phyloP scores from a whole-genome alignment of 2,797 vertebrate genomes.

The Argya squamiceps region DNA sequence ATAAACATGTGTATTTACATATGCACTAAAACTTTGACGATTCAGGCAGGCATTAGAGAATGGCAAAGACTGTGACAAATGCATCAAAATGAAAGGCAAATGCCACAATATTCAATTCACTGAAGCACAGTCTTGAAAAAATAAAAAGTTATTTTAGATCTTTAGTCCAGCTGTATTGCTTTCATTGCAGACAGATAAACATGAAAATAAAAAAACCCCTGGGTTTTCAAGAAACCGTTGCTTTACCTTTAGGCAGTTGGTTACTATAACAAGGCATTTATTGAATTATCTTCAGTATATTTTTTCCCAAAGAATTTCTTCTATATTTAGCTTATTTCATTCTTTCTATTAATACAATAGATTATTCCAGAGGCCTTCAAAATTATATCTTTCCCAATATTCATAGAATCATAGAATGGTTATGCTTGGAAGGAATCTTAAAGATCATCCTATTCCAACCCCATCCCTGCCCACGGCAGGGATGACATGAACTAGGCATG shows the following conservation, averaged over 20 bases:
- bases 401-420: not conserved
- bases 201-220: not conserved
- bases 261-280: not conserved
- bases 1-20: not conserved
- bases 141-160: not conserved
- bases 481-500: not conserved
- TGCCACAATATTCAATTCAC: not conserved
- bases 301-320: not conserved
- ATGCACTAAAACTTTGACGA: not conserved
- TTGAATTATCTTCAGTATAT: too few species aligned
- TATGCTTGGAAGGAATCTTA: not conserved
- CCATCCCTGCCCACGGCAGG: too few species aligned
- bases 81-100: not conserved
- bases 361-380: not conserved
- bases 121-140: not conserved
- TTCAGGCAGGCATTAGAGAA: not conserved
- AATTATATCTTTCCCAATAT: not conserved
- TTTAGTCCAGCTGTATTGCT: not conserved
- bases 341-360: not conserved
- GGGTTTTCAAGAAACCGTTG: not conserved
- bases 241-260: not conserved
- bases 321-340: not conserved
- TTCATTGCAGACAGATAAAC: not conserved
- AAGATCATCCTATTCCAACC: not conserved
- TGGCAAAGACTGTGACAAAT: not conserved